A percentile compares a stretch with the other conserved stretches of the same genome.
Evolutionary conservation across 2,113 vertebrate species (phyloP).

Genomic region (Muntiacus reevesi): DNA sequence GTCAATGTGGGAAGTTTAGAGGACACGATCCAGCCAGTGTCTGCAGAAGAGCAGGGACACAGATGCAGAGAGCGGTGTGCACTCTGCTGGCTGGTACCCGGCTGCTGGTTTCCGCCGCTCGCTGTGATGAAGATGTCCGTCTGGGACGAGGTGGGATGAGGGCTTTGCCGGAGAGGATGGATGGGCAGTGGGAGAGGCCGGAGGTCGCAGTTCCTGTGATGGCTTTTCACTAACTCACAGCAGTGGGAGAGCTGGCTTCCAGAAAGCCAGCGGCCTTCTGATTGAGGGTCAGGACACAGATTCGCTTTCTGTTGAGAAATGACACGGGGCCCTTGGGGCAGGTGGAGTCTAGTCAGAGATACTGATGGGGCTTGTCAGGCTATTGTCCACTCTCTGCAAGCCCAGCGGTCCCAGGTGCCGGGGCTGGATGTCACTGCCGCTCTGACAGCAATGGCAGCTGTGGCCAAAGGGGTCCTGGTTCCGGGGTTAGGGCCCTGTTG

Average conservation of each 20-base stretch:
- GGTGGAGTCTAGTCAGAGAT: background rate
- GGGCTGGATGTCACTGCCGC: background rate
- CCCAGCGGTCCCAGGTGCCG: fast-evolving
- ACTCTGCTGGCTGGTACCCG: fast-evolving
- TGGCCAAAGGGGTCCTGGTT: background rate
- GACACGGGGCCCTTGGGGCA: fast-evolving
- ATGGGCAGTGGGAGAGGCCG: background rate
- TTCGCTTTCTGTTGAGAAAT: background rate
- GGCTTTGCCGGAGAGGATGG: background rate
- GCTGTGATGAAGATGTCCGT: background rate
- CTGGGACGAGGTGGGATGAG: background rate
- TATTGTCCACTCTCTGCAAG: background rate
- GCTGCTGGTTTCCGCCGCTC: fast-evolving
- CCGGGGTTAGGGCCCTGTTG: background rate
- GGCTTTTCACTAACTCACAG: background rate
- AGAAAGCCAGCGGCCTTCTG: background rate
- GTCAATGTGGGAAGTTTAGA: background rate
- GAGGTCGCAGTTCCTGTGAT: background rate
- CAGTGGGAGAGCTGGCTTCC: background rate
- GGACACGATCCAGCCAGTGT: background rate
- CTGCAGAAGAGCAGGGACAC: background rate
- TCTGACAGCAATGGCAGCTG: background rate
- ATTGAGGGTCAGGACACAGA: background rate
- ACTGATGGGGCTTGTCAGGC: background rate
- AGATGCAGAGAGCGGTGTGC: fast-evolving